phyloP scores from a whole-genome alignment of 2,797 vertebrate species.

The Muraenolepis orangiensis region DNA sequence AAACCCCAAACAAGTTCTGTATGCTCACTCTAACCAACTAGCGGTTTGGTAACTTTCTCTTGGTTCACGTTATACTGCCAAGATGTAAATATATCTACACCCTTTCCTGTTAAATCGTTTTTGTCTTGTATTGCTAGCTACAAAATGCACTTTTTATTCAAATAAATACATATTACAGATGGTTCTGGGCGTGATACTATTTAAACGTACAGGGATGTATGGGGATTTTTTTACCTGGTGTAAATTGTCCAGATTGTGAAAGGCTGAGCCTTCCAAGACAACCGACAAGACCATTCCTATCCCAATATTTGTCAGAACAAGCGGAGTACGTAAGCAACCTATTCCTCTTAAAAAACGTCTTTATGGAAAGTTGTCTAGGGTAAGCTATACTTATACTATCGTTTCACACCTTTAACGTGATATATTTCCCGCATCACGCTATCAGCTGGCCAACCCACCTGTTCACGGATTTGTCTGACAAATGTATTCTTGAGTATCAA shows the following conservation, averaged over 20 bases:
- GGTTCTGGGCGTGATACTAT: constrained; percentile 8
- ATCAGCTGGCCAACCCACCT: too few species aligned
- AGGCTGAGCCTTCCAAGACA: background rate
- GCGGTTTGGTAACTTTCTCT: constrained; percentile 66
- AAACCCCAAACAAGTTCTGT: constrained; percentile 20
- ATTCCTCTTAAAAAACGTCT: too few species aligned
- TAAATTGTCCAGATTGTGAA: background rate
- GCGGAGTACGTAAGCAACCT: too few species aligned
- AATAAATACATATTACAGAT: constrained; percentile 72
- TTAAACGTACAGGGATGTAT: background rate
- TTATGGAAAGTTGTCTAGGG: too few species aligned
- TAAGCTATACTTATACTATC: too few species aligned
- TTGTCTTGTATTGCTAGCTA: constrained; percentile 71
- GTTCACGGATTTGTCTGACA: background rate
- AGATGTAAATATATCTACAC: constrained; percentile 79
- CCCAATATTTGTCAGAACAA: background rate
- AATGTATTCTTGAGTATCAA: background rate
- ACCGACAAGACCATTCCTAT: background rate
- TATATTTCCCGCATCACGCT: too few species aligned
- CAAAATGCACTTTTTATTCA: constrained; percentile 81
- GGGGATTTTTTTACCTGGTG: background rate
- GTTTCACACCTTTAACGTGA: too few species aligned
- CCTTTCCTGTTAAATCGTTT: constrained; percentile 59
- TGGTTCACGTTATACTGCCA: constrained; percentile 75
- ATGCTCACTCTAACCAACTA: constrained; percentile 31